Evolutionary conservation across 1,140 invertebrate genomes (phyloP).

Genomic region (Tribolium castaneum): DNA sequence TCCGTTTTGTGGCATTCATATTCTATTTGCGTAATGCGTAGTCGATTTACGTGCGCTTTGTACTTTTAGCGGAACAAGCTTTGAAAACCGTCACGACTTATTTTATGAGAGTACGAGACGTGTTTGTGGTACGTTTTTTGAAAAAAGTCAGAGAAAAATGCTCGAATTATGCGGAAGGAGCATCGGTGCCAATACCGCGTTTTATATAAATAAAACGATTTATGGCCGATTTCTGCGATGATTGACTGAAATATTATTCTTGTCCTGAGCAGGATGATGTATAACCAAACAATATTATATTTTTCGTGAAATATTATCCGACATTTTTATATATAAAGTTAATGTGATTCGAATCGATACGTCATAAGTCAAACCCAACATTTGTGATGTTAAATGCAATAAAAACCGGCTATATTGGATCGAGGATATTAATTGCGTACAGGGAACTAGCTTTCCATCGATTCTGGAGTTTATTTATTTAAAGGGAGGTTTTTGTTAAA

Average conservation of each 20-base stretch:
- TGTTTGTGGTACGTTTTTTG: conserved; percentile 26
- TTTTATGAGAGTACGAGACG: conserved; percentile 25
- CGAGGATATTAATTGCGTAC: conserved; percentile 2
- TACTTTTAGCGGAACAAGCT: conserved; percentile 36
- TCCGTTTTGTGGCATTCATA: conserved; percentile 38
- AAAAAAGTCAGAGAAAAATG: conserved; percentile 10
- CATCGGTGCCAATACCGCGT: conserved; percentile 7
- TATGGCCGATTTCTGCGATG: conserved; percentile 17
- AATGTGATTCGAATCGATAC: conserved; percentile 43
- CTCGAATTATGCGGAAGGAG: conserved; percentile 13
- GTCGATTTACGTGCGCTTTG: conserved; percentile 46
- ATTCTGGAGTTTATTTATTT: not conserved
- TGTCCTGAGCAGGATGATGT: conserved; percentile 21
- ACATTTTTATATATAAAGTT: conserved; percentile 44
- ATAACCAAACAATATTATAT: conserved; percentile 32
- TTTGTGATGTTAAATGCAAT: conserved; percentile 41
- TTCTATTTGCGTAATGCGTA: conserved; percentile 47
- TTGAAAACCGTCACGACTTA: conserved; percentile 36
- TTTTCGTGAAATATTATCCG: conserved; percentile 38
- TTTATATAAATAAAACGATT: conserved; percentile 35
- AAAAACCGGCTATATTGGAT: conserved; percentile 13
- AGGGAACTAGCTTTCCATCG: conserved; percentile 1
- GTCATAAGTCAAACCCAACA: conserved; percentile 45
- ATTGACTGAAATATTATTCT: conserved; percentile 40
- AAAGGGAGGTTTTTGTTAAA: not conserved